Evolutionary conservation across 1,140 invertebrate species (phyloP).

Genomic region (Tribolium castaneum): DNA sequence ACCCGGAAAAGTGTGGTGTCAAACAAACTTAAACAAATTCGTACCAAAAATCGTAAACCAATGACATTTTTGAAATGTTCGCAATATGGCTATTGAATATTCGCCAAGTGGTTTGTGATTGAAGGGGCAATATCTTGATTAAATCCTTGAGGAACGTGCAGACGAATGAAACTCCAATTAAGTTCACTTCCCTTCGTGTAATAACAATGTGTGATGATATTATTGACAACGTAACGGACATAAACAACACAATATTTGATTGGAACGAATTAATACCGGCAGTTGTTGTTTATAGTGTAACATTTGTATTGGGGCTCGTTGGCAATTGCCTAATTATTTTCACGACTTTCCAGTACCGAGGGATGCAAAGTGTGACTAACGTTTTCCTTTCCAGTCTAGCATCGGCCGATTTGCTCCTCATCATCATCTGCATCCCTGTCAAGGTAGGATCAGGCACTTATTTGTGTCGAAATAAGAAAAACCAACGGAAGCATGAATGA

Average conservation of each 20-base stretch:
- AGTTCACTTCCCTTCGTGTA: constrained; percentile 9
- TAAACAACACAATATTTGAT: constrained; percentile 60
- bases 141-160: background rate
- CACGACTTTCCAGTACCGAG: constrained; percentile 57
- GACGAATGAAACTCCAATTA: background rate
- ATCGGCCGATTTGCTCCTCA: constrained; percentile 77
- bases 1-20: background rate
- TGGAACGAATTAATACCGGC: constrained; percentile 72
- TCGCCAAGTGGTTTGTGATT: background rate
- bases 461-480: background rate
- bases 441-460: constrained; percentile 69
- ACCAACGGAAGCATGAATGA: background rate
- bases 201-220: constrained; percentile 5
- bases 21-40: background rate
- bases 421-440: constrained; percentile 79
- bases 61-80: background rate
- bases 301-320: constrained; percentile 71
- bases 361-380: constrained; percentile 71
- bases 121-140: background rate
- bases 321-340: constrained; percentile 73
- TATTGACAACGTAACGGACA: background rate
- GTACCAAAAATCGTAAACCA: background rate
- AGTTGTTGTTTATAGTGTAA: constrained; percentile 72
- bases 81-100: background rate
- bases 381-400: constrained; percentile 78